Base-by-base conservation (phyloP, 64 coral and sea anemone species). In the Catalaphyllia jardinei region DNA sequence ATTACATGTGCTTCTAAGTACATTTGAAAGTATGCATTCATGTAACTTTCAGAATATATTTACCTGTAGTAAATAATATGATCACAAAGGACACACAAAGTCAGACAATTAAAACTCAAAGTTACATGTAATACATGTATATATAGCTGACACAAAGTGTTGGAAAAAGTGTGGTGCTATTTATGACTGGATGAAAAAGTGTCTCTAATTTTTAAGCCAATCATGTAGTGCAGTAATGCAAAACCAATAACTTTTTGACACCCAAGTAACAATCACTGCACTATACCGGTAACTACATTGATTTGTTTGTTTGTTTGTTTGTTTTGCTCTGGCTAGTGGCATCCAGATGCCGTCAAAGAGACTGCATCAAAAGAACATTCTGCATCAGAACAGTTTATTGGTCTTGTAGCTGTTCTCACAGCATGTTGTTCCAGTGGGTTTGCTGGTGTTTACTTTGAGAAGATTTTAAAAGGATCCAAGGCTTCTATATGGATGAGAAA, bases 401-500 rank as follows among this genome's bases (percentile, higher is more conserved):
- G 97, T 13, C 74, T 99, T 10, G 38, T 99, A 49, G 93, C 97
- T 20, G 97, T 99, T 10, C 77, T 99, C 11, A 91, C 87, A 29
- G 97, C 97, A 13, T 99, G 97, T 59, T 95, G 91, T 91, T 99
- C 97, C 27, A 99, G 97, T 99, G 97, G 97, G 0, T 99, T 99
- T 86, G 94, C 97, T 86, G 97, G 97, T 27, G 97, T 99, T 2
- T 99, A 95, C 77, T 99, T 99, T 91, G 97, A 99, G 69, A 99
- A 95, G 63, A 95, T 99, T 64, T 91, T 99, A 88, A 99, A 99
- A 72, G 94, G 90, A 60, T 91, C 97, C 29, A 92, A 88, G 62
- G 76, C 94, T 29, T 91, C 93, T 29, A 92, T 99, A 78, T 99
- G 97, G 97, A 86, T 99, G 33, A 95, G 97, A 91, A 99, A 99